Percentiles rank a stretch among this genome's conserved stretches.
phyloP scores from a whole-genome alignment of 2,888 invertebrate species.

The Andrena praecox region DNA sequence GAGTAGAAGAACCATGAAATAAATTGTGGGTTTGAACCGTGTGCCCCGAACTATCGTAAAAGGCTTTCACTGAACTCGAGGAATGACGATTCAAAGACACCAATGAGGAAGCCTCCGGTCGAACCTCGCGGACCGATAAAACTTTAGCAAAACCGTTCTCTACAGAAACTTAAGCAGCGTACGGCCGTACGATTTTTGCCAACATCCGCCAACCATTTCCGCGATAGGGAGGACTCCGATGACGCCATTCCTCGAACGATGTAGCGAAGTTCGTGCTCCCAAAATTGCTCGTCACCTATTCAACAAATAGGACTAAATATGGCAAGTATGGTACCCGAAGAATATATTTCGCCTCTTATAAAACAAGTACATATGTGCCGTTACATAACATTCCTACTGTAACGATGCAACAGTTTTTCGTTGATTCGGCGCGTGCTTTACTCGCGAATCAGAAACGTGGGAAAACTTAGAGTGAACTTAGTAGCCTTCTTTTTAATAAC shows the following conservation, averaged over 20 bases:
- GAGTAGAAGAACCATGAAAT: slow-evolving; percentile 44
- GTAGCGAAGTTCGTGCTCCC: slow-evolving; percentile 30
- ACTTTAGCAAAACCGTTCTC: slow-evolving; percentile 26
- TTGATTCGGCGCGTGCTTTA: not conserved
- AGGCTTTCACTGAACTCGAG: slow-evolving; percentile 3
- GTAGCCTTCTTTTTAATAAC: slow-evolving; percentile 11
- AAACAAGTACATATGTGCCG: not conserved
- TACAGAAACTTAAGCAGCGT: not conserved
- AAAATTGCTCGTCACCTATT: slow-evolving; percentile 28
- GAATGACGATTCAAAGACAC: slow-evolving; percentile 15
- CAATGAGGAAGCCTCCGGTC: slow-evolving; percentile 29
- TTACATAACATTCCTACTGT: not conserved
- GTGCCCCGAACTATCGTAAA: not conserved
- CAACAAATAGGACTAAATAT: slow-evolving; percentile 35
- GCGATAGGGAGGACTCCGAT: not conserved
- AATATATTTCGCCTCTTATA: not conserved
- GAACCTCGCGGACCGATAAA: slow-evolving; percentile 24
- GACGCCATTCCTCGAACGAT: slow-evolving; percentile 30
- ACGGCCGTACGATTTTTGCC: slow-evolving; percentile 14
- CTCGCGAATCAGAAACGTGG: not conserved
- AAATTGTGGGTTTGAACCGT: slow-evolving; percentile 46
- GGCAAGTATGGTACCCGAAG: slow-evolving; percentile 46
- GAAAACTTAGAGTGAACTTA: slow-evolving; percentile 24
- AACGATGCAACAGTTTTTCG: not conserved
- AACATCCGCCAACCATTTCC: slow-evolving; percentile 24